Evolutionary conservation across 1,140 invertebrate species (phyloP), one percentile per base, ranked within the genome.

Genomic region (Harpegnathos saltator): DNA sequence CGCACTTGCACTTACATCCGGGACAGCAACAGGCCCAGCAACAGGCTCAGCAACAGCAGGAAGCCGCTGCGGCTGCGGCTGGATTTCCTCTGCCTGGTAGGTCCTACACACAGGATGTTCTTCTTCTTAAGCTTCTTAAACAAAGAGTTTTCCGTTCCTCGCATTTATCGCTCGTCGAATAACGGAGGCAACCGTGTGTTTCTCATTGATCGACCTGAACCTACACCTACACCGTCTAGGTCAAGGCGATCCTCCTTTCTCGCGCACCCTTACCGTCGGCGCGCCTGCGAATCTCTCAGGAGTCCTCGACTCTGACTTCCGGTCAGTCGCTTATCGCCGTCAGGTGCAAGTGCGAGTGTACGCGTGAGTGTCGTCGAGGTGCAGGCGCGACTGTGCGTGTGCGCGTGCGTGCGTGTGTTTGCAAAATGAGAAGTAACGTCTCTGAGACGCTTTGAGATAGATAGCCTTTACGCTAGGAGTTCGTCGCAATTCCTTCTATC

Each of bases 1-100:
- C 97, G 88, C 97, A 98, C 95, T 96, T 98, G 91, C 97, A 98
- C 95, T 96, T 98, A 92, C 97, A 98, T 95, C 97, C 97, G 89
- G 97, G 97, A 92, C 97, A 97, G 94, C 97, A 97, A 93, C 96
- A 96, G 92, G 96, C 96, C 83, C 96, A 96, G 93, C 96, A 96
- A 91, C 96, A 96, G 89, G 95, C 95, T 82, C 95, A 94, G 92
- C 95, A 94, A 90, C 95, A 95, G 93, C 94, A 93, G 89, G 93
- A 93, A 90, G 93, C 91, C 88, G 93, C 93, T 89, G 92, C 94
- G 84, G 93, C 93, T 85, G 93, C 94, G 86, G 95, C 96, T 89
- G 95, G 95, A 92, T 95, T 96, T 91, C 94, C 95, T 83, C 92
- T 96, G 89, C 95, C 95, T 94, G 95, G 96, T 96, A 94, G 93